A percentile compares a stretch with the other conserved stretches of the same genome.
Evolutionary conservation across 2,888 invertebrate species (phyloP).

Genomic region (Hypomecis punctinalis): DNA sequence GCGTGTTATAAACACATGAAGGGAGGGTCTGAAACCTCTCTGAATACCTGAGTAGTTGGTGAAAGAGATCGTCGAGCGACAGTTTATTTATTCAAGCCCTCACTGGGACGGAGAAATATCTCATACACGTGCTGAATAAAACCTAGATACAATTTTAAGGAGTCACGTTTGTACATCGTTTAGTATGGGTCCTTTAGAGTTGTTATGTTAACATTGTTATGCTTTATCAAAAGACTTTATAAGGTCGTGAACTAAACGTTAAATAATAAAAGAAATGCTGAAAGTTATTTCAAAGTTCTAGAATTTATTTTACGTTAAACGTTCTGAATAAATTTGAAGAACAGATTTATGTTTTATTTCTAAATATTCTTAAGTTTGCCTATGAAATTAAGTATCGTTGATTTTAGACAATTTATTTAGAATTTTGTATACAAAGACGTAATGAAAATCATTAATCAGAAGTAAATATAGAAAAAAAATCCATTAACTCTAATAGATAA

Average conservation of each 20-base stretch:
- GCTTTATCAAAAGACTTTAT: background rate
- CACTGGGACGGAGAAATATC: constrained; percentile 39
- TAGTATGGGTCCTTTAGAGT: constrained; percentile 10
- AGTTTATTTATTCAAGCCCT: constrained; percentile 62
- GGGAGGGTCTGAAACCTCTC: constrained; percentile 49
- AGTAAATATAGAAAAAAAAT: too few relatives aligned
- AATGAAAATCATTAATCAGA: too few relatives aligned
- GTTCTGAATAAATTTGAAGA: too few relatives aligned
- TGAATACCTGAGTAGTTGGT: constrained; percentile 59
- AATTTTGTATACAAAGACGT: too few relatives aligned
- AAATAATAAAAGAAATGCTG: background rate
- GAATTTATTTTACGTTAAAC: background rate
- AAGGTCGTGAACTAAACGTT: background rate
- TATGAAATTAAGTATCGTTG: too few relatives aligned
- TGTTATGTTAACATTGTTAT: constrained; percentile 11
- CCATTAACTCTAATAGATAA: too few relatives aligned
- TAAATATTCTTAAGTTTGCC: too few relatives aligned
- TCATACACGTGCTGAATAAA: constrained; percentile 36
- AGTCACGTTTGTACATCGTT: constrained; percentile 21
- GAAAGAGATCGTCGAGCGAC: constrained; percentile 60
- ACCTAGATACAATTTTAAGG: constrained; percentile 30
- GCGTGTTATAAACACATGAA: constrained; percentile 44
- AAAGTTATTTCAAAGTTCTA: background rate
- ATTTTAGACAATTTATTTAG: too few relatives aligned
- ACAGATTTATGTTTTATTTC: too few relatives aligned